Base-by-base conservation (phyloP, 2,888 invertebrate genomes). In the Colostygia pectinataria region DNA sequence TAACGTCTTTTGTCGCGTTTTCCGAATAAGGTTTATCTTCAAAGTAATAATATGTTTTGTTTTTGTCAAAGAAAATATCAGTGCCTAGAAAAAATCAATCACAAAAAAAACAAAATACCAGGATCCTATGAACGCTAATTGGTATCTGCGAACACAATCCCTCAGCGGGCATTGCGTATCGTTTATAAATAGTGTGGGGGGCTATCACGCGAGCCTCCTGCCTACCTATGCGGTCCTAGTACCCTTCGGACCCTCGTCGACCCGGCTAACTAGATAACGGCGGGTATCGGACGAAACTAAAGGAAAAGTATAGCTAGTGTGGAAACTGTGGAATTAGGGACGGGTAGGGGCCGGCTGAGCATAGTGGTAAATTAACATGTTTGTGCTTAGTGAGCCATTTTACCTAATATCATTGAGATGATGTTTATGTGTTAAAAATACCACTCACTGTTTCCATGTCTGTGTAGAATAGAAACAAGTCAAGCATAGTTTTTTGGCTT, bases 201-300 rank as follows among this genome's bases (percentile, higher is more conserved):
- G 67, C 68, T 70, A 74, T 74, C 76, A 78, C 77, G 75, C 77
- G 70, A 77, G 77, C 81, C 59, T 53, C 84, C 83, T 59, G 54
- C 52, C 52, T 52, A 52, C 52, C 52, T 52, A 52, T 52, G 52
- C 53, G 53, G 58, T 57, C 55, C 60, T 50, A 33, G 57, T 57
- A 55, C 55, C 57, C 54, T 81, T 81, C 80, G 82, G 78, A 88
- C 89, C 89, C 87, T 87, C 81, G 88, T 88, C 86, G 83, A 80
- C 83, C 84, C 83, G 74, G 74, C 87, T 88, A 89, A 88, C 88
- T 83, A 87, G 88, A 89, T 89, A 90, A 88, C 84, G 77, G 77
- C 85, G 83, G 51, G 82, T 84, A 86, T 83, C 84, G 70, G 70
- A 81, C 83, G 79, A 84, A 86, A 87, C 84, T 86, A 83, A 82